Evolutionary conservation across 2,797 vertebrate species (phyloP).

Genomic region (Poecilia picta): DNA sequence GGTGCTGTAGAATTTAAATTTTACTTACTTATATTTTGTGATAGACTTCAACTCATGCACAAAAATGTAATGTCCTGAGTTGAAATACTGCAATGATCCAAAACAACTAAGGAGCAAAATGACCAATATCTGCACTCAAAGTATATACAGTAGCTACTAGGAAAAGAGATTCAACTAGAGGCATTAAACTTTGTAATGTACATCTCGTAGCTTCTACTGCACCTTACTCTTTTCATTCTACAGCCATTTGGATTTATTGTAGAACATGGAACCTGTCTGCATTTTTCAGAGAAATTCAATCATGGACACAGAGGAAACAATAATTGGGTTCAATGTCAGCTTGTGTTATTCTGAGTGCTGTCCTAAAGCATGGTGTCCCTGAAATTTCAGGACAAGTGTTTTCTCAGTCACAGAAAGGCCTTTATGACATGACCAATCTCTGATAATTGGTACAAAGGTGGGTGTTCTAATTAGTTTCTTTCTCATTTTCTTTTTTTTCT

Average conservation of each 20-base stretch:
- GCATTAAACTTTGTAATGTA: constrained; percentile 17
- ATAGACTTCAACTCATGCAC: background rate
- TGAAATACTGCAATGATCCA: background rate
- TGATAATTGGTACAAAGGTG: constrained; percentile 54
- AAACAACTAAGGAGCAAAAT: background rate
- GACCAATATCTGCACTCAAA: background rate
- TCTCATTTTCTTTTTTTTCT: constrained; percentile 20
- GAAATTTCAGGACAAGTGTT: constrained; percentile 46
- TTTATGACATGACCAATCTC: constrained; percentile 65
- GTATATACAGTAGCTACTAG: too few relatives aligned
- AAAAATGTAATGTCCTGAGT: background rate
- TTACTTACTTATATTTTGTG: background rate
- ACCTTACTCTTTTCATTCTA: constrained; percentile 12
- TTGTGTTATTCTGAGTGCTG: constrained; percentile 62
- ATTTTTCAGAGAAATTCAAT: constrained; percentile 63
- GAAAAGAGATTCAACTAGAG: background rate
- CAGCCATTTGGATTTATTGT: constrained; percentile 24
- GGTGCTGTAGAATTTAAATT: background rate
- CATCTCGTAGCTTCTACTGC: constrained; percentile 5
- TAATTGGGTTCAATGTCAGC: constrained; percentile 74
- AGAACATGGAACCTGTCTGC: constrained; percentile 31
- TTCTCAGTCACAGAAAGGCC: constrained; percentile 55
- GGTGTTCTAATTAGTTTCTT: constrained; percentile 34
- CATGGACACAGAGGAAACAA: constrained; percentile 60
- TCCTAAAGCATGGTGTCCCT: constrained; percentile 66